Base-by-base conservation (phyloP, 2,797 vertebrate species). In the Macroramphosus scolopax region DNA sequence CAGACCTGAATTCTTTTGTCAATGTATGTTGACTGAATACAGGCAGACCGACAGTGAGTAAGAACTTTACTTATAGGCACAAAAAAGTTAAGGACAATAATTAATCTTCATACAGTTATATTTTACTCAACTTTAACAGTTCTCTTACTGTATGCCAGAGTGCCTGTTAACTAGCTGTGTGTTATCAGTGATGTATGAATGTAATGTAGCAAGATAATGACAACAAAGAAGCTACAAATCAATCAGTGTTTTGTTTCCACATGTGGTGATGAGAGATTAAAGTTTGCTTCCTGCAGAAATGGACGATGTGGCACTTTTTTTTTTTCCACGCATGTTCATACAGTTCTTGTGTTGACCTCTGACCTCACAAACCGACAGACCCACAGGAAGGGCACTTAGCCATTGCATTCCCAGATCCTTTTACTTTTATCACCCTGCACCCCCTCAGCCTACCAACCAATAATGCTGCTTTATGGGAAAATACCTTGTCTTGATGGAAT, bases 291-390 rank as follows among this genome's bases (percentile, higher is more conserved):
- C 17, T 50, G 33, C 38, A 64, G 45, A 35, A 20, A 17, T 17
- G 0, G 41, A 53, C 53, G 45, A 72, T 67, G 72, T 75, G 41
- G 61, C 51, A 50, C 35, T 29, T 58, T 39, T 64, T 68, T 29
- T 29, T 32, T n/a, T n/a, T n/a, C n/a, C 8, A 8, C 59, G 52
- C 56, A 20, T 78, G 79, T 75, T 75, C 37, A 17, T 78, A 55
- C 75, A 72, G 48, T 73, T 70, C 40, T 50, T 42, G 51, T 17
- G 37, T 44, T 39, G 49, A 81, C 63, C 68, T 83, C 40, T 65
- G 63, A 77, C 78, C 83, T 75, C 60, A 71, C 73, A 80, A 81
- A 68, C 55, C 7, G 13, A 63, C 69, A 69, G 61, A 51, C 39
- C 40, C 18, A 39, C 61, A 72, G 65, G 67, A 80, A 76, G 53